Evolutionary conservation across 2,888 invertebrate genomes (phyloP).

Genomic region (Heliconius erato): DNA sequence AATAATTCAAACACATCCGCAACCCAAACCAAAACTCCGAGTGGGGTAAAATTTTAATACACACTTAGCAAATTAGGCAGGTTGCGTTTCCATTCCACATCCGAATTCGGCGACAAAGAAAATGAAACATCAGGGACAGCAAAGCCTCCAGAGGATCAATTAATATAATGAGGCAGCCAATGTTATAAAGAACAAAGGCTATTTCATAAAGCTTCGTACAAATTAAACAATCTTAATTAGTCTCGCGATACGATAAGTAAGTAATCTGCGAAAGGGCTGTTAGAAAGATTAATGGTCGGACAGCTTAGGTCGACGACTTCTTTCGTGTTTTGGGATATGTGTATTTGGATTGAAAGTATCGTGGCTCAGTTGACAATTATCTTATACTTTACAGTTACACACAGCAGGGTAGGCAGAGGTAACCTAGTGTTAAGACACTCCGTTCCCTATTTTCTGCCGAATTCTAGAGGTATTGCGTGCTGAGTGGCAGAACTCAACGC

Average conservation of each 20-base stretch:
- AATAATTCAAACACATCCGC: not conserved
- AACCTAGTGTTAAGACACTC: no score
- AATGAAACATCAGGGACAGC: constrained; percentile 47
- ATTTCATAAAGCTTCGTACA: constrained; percentile 39
- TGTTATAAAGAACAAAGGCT: constrained; percentile 46
- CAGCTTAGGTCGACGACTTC: not conserved
- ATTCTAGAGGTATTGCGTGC: no score
- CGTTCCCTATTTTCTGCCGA: no score
- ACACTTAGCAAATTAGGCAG: constrained; percentile 31
- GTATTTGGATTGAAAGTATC: not conserved
- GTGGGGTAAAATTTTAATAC: constrained; percentile 15
- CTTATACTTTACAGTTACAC: not conserved
- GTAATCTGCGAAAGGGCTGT: constrained; percentile 36
- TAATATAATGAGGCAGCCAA: constrained; percentile 50
- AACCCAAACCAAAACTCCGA: constrained; percentile 10
- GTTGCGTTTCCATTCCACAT: constrained; percentile 28
- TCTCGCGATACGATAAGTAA: constrained; percentile 43
- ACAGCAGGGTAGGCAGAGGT: no score
- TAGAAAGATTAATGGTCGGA: constrained; percentile 32
- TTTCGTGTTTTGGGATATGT: constrained; percentile 15
- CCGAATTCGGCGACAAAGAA: constrained; percentile 47
- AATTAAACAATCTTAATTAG: constrained; percentile 49
- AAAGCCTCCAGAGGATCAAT: constrained; percentile 50
- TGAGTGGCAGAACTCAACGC: no score
- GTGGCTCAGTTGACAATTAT: not conserved